These are phyloP conservation scores for Microtus ochrogaster DNA, from an alignment of 2,113 vertebrate genomes.

Conservation along the genomic window DNA sequence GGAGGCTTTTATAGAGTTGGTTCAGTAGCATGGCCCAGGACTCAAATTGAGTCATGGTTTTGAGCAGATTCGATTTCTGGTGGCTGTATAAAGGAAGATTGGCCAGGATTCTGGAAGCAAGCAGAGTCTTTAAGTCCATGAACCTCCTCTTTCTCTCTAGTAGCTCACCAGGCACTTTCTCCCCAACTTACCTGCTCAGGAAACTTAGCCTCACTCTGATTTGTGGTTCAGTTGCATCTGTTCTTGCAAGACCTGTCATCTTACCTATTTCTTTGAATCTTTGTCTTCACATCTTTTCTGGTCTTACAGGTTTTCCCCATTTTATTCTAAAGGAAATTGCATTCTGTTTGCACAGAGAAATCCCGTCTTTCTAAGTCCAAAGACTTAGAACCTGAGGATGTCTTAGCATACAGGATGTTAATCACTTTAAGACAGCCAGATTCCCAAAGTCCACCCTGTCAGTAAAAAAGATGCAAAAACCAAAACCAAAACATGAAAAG, in stretches of 20 bases:
- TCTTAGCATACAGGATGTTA: not conserved
- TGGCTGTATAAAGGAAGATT: not conserved
- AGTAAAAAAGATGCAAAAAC: not conserved
- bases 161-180: not conserved
- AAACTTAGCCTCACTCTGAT: conserved; percentile 12
- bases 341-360: conserved; percentile 2
- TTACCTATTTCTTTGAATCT: conserved; percentile 5
- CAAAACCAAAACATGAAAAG: conserved; percentile 2
- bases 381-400: not conserved
- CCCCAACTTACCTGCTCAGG: not conserved
- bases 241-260: conserved; percentile 14
- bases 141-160: not conserved
- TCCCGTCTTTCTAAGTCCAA: not conserved
- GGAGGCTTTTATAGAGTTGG: not conserved
- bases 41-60: conserved; percentile 40
- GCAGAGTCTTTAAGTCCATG: not conserved
- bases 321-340: conserved; percentile 38
- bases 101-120: not conserved
- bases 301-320: conserved; percentile 37
- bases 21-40: not conserved
- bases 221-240: not conserved
- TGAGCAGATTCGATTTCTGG: conserved; percentile 58
- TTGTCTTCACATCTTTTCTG: not conserved
- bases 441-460: conserved; percentile 48
- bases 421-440: not conserved